Base-by-base conservation (phyloP, 2,888 invertebrate genomes). In the Masnerella sp. region DNA sequence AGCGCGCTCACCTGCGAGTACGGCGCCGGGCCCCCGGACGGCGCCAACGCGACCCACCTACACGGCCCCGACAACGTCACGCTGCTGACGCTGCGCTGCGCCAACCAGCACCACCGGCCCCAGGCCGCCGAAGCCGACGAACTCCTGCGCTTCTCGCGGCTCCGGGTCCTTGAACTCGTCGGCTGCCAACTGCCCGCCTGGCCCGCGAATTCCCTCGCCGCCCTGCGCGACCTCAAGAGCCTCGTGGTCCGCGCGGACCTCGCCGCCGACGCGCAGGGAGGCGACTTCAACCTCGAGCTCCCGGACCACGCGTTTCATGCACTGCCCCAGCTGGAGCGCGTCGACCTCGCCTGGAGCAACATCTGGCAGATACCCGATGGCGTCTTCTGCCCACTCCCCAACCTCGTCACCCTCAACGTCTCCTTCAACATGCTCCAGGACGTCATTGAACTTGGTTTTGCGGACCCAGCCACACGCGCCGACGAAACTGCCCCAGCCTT, bases 361-460 rank as follows among this genome's bases (percentile, higher is more conserved):
- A 95, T 96, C 84, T 95, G 95, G 95, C 94, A 94, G 58, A 92
- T 96, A 85, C 95, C 96, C 17, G 94, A 94, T 82, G 93, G 93
- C 83, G 90, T 95, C 75, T 96, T 96, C 88, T 96, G 96, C 84
- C 92, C 94, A 2, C 88, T 96, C 79, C 93, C 92, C 32, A 95
- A 94, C 83, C 89, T 96, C 80, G 92, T 94, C 71, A 90, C 91
- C 76, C 89, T 97, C 78, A 97, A 97, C 86, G 92, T 96, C 80
- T 96, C 96, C 76, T 92, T 93, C 81, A 97, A 97, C 88, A 91
- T 95, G 77, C 89, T 97, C 75, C 96, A 96, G 89, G 96, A 96
- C 85, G 93, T 96, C 40, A 93, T 93, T 83, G 95, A 96, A 87
- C 89, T 96, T 80, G 95, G 95, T 32, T 96, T 96, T 85, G 90